Percentiles rank a stretch among this genome's conserved stretches.
Conservation (phyloP, 2,113 vertebrate species). For the Sceloporus tristichus region DNA sequence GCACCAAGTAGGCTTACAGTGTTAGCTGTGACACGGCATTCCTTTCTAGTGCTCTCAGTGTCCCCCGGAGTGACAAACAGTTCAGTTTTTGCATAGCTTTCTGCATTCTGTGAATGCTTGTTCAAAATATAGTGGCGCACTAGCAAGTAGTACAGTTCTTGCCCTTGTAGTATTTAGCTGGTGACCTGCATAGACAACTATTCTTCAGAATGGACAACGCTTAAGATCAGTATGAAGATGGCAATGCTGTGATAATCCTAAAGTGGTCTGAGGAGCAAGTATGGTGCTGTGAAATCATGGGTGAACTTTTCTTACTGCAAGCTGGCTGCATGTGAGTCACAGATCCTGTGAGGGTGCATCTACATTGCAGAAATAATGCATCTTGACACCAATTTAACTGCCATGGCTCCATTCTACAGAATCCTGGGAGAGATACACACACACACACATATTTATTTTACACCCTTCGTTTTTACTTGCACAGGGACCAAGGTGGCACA, state of each 20-base stretch:
- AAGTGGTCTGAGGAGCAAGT: neutral
- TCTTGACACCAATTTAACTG: neutral
- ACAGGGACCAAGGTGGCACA: neutral
- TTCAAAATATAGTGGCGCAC: neutral
- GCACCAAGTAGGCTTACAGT: neutral
- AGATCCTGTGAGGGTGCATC: neutral
- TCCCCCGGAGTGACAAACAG: conserved; percentile 45
- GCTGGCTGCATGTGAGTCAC: conserved; percentile 31
- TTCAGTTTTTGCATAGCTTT: neutral
- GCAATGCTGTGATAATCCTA: conserved; percentile 42
- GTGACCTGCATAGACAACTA: conserved; percentile 6
- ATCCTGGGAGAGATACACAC: too few relatives aligned
- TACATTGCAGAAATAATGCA: neutral
- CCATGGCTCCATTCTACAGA: too few relatives aligned
- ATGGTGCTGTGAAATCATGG: conserved; percentile 38
- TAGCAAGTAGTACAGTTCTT: neutral
- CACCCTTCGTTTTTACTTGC: too few relatives aligned
- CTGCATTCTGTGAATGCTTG: conserved; percentile 10
- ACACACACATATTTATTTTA: too few relatives aligned
- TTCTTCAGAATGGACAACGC: conserved; percentile 65
- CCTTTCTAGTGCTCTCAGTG: neutral
- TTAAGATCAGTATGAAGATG: conserved; percentile 57
- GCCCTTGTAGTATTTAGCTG: conserved; percentile 15
- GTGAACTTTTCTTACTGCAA: conserved; percentile 36
- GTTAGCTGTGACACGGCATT: neutral